These are phyloP conservation scores for Argyresthia albistria DNA, from an alignment of 2,888 invertebrate genomes.

Conservation along the genomic window DNA sequence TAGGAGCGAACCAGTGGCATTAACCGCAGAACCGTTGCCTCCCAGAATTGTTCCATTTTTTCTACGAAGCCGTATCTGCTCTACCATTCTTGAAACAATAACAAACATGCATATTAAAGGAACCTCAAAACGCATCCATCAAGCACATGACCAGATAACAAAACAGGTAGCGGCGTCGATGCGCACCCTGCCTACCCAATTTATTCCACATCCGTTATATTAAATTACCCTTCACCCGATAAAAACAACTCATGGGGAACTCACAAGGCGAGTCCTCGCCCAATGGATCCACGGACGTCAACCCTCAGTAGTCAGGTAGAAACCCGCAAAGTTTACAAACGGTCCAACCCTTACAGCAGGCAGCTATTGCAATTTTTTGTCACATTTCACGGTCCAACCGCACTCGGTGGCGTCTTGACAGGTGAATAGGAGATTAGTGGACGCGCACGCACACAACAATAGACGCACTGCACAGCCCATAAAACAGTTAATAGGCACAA, in stretches of 20 bases:
- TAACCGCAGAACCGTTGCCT: conserved; percentile 49
- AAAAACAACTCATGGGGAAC: conserved; percentile 37
- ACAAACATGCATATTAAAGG: conserved; percentile 17
- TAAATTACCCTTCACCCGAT: conserved; percentile 47
- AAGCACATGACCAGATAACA: conserved; percentile 40
- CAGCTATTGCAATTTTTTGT: conserved; percentile 66
- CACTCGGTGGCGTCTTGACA: conserved; percentile 49
- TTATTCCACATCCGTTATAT: conserved; percentile 69
- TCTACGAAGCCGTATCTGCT: conserved; percentile 27
- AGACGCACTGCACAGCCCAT: conserved; percentile 55
- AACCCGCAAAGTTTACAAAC: conserved; percentile 64
- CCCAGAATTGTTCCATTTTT: conserved; percentile 46
- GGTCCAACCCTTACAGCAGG: conserved; percentile 34
- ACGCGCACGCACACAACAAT: conserved; percentile 58
- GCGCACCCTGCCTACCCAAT: conserved; percentile 68
- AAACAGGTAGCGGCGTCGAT: conserved; percentile 63
- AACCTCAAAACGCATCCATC: conserved; percentile 23
- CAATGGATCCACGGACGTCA: conserved; percentile 47
- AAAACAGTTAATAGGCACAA: conserved; percentile 57
- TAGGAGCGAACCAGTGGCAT: conserved; percentile 35
- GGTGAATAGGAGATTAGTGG: conserved; percentile 63
- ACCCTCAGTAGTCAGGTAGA: conserved; percentile 55
- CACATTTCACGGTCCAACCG: conserved; percentile 65
- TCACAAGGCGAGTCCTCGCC: conserved; percentile 57
- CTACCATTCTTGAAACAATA: conserved; percentile 30